phyloP scores from a whole-genome alignment of 2,888 invertebrate genomes.

The Agriopis aurantiaria region DNA sequence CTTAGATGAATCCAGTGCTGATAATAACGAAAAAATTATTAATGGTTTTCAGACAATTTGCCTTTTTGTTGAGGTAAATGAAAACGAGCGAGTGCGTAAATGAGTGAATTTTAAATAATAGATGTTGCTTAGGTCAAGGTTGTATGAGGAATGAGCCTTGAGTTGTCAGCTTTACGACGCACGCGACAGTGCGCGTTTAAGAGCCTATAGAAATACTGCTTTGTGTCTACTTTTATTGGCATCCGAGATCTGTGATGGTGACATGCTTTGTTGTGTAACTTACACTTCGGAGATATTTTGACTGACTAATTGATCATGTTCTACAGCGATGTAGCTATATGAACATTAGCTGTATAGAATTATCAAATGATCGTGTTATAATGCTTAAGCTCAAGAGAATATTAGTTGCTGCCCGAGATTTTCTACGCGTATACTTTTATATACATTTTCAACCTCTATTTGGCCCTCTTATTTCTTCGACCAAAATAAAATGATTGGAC shows the following conservation, averaged over 20 bases:
- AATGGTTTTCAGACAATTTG: conserved; percentile 45
- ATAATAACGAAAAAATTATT: conserved; percentile 48
- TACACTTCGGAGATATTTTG: conserved; percentile 13
- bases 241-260: conserved; percentile 27
- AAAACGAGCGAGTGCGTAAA: conserved; percentile 41
- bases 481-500: no score
- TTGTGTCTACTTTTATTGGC: conserved; percentile 50
- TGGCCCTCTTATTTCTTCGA: no score
- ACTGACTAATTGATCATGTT: background rate
- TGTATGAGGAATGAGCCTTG: conserved; percentile 49
- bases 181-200: conserved; percentile 52
- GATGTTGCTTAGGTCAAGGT: conserved; percentile 56
- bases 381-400: no score
- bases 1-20: conserved; percentile 28
- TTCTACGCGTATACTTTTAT: no score
- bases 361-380: no score
- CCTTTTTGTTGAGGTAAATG: conserved; percentile 36
- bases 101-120: conserved; percentile 45
- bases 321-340: background rate
- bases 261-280: conserved; percentile 32
- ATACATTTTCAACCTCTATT: no score
- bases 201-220: conserved; percentile 56
- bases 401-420: no score
- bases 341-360: no score
- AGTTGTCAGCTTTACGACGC: conserved; percentile 54